Evolutionary conservation across 2,888 invertebrate species (phyloP).

Genomic region (Melinaea menophilus): DNA sequence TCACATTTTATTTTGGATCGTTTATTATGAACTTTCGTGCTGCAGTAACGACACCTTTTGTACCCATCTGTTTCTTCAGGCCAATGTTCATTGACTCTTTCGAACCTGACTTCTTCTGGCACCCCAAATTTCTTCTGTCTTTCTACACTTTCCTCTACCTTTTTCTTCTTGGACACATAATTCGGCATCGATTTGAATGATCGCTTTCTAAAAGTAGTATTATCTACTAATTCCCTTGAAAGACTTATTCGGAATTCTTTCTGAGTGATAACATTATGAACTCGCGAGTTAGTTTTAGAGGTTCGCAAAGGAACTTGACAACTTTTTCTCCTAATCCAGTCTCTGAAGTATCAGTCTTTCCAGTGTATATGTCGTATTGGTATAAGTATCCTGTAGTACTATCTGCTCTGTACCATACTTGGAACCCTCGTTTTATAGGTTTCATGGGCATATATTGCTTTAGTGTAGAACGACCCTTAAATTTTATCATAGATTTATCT

Average conservation of each 20-base stretch:
- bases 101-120: conserved; percentile 31
- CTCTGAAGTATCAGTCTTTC: conserved; percentile 28
- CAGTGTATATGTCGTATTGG: conserved; percentile 32
- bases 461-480: conserved; percentile 33
- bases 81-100: conserved; percentile 35
- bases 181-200: not conserved
- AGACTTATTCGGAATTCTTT: conserved; percentile 12
- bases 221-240: conserved; percentile 13
- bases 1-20: conserved; percentile 27
- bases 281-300: conserved; percentile 22
- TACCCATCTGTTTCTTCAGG: conserved; percentile 22
- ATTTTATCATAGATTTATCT: conserved; percentile 36
- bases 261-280: conserved; percentile 3
- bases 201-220: not conserved
- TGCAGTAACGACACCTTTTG: conserved; percentile 32
- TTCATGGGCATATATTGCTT: conserved; percentile 39
- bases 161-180: no score
- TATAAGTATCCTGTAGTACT: conserved; percentile 34
- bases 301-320: conserved; percentile 26
- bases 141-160: not conserved
- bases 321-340: conserved; percentile 30
- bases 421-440: conserved; percentile 37
- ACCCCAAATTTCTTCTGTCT: conserved; percentile 24
- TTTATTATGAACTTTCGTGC: conserved; percentile 30
- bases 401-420: conserved; percentile 35